phyloP scores from a whole-genome alignment of 2,113 vertebrate species.

The Dasyprocta punctata region DNA sequence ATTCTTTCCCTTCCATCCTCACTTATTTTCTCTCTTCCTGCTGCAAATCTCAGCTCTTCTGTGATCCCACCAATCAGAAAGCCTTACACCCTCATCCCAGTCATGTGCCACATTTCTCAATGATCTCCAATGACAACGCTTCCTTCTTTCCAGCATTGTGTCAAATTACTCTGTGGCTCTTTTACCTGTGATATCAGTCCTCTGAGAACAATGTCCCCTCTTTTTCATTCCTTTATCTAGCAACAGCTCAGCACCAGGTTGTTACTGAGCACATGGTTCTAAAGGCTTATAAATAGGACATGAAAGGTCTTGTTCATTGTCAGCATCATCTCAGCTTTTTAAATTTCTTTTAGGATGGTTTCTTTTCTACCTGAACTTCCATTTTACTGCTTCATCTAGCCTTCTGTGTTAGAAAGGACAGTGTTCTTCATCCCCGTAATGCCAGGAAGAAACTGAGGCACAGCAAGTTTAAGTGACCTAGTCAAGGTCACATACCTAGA shows the following conservation, averaged over 20 bases:
- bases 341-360: not conserved
- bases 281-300: not conserved
- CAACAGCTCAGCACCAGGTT: not conserved
- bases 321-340: not conserved
- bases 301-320: too few relatives aligned
- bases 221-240: not conserved
- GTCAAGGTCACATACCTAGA: not conserved
- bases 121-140: not conserved
- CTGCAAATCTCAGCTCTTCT: not conserved
- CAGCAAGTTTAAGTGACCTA: not conserved
- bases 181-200: fast-evolving
- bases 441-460: not conserved
- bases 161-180: fast-evolving
- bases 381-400: not conserved
- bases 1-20: fast-evolving
- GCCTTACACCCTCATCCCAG: not conserved
- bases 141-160: too few relatives aligned
- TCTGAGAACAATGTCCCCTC: not conserved
- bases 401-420: not conserved
- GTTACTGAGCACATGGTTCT: not conserved
- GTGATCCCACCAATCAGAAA: not conserved
- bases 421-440: not conserved
- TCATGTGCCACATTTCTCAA: not conserved
- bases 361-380: not conserved
- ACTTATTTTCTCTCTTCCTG: fast-evolving